A percentile compares a stretch with the other conserved stretches of the same genome.
Evolutionary conservation across 2,797 vertebrate genomes (phyloP).

Genomic region (Pitangus sulphuratus): DNA sequence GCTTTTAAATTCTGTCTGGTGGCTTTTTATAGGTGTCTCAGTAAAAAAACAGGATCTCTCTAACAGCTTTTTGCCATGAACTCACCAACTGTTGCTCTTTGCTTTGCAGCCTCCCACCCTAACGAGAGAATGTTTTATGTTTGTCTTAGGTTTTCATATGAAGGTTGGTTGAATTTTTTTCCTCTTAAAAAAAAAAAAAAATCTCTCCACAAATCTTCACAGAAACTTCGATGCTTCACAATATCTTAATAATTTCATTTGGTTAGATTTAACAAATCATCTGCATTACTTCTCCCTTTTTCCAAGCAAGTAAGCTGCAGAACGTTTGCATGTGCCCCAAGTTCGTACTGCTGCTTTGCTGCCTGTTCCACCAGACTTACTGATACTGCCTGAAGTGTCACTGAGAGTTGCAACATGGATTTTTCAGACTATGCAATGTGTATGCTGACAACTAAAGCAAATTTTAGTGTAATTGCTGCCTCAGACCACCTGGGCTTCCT

Average conservation of each 20-base stretch:
- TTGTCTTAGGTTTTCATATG: neutral
- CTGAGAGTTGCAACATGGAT: neutral
- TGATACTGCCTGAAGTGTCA: neutral
- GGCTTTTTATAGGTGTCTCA: neutral
- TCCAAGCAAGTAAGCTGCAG: neutral
- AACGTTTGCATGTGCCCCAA: accelerated
- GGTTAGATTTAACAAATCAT: neutral
- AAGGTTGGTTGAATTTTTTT: neutral
- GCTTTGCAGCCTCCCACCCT: neutral
- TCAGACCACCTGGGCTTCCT: neutral
- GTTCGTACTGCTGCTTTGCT: neutral
- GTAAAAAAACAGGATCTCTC: neutral
- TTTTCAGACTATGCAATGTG: neutral
- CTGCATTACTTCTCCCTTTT: neutral
- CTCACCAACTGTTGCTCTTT: neutral
- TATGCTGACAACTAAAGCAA: neutral
- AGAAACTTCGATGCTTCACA: neutral
- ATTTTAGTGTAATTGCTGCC: neutral
- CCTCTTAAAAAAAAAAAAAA: neutral
- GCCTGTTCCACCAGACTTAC: neutral
- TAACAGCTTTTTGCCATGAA: neutral
- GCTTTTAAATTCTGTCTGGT: neutral
- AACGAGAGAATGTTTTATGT: neutral
- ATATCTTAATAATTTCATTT: neutral
- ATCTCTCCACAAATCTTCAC: neutral